Base-by-base conservation (phyloP, 2,113 vertebrate species). In the Scophthalmus maximus region DNA sequence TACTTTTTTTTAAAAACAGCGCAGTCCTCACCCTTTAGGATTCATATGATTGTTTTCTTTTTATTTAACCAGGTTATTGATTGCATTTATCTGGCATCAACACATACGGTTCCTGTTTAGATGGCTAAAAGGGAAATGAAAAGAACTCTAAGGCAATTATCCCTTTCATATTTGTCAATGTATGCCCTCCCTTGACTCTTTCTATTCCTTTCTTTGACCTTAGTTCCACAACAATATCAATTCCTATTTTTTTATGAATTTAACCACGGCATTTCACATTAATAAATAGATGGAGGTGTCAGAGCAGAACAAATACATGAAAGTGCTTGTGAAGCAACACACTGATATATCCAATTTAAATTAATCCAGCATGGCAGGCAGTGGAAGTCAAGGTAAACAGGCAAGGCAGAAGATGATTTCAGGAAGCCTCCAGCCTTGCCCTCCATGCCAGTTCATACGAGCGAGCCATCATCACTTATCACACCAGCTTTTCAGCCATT, bases 391-490 rank as follows among this genome's bases (percentile, higher is more conserved):
- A 74, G 14, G 44, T 72, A 71, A 76, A 80, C 34, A 50, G 65
- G 30, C 14, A 64, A 72, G 47, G 25, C n/a, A 44, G 22, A 25
- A 34, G 44, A 44, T 12, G 0, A 46, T 57, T 68, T 60, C 23
- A 66, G 47, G 44, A 62, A 78, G 44, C 67, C 46, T 12, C 15
- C 26, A 79, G 53, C 7, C 14, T 71, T 64, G 64, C 53, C 53
- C 27, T 64, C 12, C 15, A 34, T 50, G 23, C 26, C 58, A 40
- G 26, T 85, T 78, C 14, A 55, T 62, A 68, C 1, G 20, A 57
- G 61, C 17, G 0, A 83, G 69, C 40, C 62, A 30, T 84, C 49
- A 68, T 61, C 72, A 81, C 49, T 63, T 74, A 77, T 78, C 68
- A 75, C 26, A 26, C 38, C n/a, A 60, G 59, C 61, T 70, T 77